Conservation (phyloP, 35 echinoderm and acorn worm genomes). For the Lytechinus pictus region DNA sequence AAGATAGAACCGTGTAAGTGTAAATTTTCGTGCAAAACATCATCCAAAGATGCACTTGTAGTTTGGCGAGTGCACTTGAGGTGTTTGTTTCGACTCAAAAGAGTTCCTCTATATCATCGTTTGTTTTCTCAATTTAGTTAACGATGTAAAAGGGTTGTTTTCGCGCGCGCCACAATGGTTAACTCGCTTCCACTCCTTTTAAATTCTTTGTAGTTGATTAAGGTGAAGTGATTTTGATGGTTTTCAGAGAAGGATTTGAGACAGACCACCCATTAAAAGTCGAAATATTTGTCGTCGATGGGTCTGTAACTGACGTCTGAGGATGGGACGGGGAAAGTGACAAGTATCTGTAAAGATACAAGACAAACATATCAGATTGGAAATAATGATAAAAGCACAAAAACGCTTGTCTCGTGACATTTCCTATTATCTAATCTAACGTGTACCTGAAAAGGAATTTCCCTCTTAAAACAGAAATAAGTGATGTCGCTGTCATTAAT, state of each 20-base stretch:
- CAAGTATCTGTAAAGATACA: slow-evolving; percentile 1
- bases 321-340: background rate
- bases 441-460: background rate
- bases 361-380: background rate
- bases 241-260: background rate
- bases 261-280: slow-evolving; percentile 29
- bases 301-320: slow-evolving; percentile 40
- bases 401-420: background rate
- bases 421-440: background rate
- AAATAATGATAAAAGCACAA: background rate
- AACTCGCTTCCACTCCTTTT: background rate
- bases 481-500: background rate
- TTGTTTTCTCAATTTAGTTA: slow-evolving; percentile 43
- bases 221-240: slow-evolving; percentile 7
- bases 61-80: background rate
- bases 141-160: slow-evolving; percentile 13
- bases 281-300: background rate
- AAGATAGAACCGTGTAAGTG: background rate
- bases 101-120: background rate
- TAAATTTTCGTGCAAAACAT: slow-evolving; percentile 6
- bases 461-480: no score
- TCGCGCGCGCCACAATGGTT: background rate
- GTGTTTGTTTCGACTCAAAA: background rate
- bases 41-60: background rate
- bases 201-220: slow-evolving; percentile 36